Conservation (phyloP, 1,140 invertebrate species). For the Pseudoatta argentina region DNA sequence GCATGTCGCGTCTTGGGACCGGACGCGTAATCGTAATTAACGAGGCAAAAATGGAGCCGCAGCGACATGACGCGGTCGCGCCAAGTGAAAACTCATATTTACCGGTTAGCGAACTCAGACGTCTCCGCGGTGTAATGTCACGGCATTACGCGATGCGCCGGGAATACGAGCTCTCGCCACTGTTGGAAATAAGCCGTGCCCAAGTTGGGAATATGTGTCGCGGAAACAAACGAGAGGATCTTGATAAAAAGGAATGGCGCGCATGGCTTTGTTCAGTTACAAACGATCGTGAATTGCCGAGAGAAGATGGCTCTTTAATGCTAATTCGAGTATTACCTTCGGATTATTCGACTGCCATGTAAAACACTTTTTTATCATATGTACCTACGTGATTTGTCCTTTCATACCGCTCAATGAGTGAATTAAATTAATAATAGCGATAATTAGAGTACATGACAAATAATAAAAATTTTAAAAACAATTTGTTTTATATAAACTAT, state of each 20-base stretch:
- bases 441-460: not conserved
- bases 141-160: slow-evolving; percentile 72
- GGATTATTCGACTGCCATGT: not conserved
- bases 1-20: slow-evolving; percentile 66
- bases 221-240: slow-evolving; percentile 68
- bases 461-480: slow-evolving; percentile 8
- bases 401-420: not conserved
- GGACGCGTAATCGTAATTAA: slow-evolving; percentile 76
- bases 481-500: not conserved
- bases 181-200: slow-evolving; percentile 69
- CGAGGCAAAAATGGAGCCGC: slow-evolving; percentile 72
- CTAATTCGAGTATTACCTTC: slow-evolving; percentile 31
- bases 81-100: slow-evolving; percentile 79
- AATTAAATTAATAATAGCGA: not conserved
- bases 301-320: slow-evolving; percentile 38
- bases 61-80: slow-evolving; percentile 30
- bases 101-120: slow-evolving; percentile 77
- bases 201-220: slow-evolving; percentile 25
- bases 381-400: not conserved
- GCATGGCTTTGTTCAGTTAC: slow-evolving; percentile 18
- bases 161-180: slow-evolving; percentile 58
- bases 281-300: slow-evolving; percentile 39
- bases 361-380: not conserved
- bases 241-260: slow-evolving; percentile 58
- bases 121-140: slow-evolving; percentile 73